Conservation (phyloP, 2,797 vertebrate species). For the Choloepus didactylus region DNA sequence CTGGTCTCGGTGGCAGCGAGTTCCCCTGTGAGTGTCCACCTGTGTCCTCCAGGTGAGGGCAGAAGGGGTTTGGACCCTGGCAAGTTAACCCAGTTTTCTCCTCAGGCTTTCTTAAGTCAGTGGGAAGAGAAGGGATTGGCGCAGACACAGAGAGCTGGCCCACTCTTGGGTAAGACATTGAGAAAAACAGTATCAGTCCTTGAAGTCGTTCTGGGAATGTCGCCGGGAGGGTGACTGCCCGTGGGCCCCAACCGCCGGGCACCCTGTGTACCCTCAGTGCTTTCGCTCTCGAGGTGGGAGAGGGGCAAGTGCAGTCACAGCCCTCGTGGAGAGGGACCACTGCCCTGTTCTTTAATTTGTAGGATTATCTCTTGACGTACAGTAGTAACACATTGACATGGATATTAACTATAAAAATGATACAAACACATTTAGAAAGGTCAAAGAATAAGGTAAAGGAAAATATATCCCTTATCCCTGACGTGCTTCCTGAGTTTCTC, state of each 20-base stretch:
- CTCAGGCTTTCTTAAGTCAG: not conserved
- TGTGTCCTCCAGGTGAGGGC: not conserved
- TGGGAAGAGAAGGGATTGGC: not conserved
- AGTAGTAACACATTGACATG: not conserved
- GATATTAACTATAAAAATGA: not conserved
- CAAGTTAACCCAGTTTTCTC: not conserved
- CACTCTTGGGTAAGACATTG: not conserved
- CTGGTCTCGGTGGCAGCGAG: too few relatives aligned
- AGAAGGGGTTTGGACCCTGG: not conserved
- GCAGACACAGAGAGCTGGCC: not conserved
- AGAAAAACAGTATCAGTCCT: not conserved
- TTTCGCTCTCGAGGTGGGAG: not conserved
- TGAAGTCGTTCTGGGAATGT: not conserved
- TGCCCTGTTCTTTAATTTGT: not conserved
- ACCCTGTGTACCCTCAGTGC: not conserved
- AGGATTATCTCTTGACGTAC: not conserved
- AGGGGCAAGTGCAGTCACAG: not conserved
- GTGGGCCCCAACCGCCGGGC: not conserved
- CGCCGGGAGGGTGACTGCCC: not conserved
- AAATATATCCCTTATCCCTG: not conserved
- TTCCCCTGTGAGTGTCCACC: not conserved
- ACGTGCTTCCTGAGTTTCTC: not conserved
- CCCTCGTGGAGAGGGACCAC: not conserved
- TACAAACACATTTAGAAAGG: not conserved
- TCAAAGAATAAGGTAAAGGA: not conserved